phyloP scores from a whole-genome alignment of 1,140 invertebrate genomes.

The Amphibalanus amphitrite region DNA sequence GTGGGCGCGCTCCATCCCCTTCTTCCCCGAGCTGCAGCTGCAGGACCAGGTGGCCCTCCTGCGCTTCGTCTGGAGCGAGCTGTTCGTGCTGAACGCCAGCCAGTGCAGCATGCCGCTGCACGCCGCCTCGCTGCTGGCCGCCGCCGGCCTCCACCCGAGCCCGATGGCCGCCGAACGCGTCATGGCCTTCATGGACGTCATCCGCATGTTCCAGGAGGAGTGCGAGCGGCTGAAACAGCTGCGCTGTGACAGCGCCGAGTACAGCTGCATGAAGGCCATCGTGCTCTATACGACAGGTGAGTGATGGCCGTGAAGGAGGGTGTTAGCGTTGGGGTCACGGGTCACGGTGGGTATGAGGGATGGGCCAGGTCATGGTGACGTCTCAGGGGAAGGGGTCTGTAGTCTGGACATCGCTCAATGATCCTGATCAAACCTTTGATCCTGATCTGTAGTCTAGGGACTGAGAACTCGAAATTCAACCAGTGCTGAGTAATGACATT shows the following conservation, averaged over 20 bases:
- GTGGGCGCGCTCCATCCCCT: constrained; percentile 94
- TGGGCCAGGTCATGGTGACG: too few relatives aligned
- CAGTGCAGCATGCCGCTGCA: constrained; percentile 96
- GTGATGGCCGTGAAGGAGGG: constrained; percentile 23
- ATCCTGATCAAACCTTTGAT: too few relatives aligned
- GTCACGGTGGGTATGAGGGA: too few relatives aligned
- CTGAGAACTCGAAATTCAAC: too few relatives aligned
- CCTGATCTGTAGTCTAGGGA: too few relatives aligned
- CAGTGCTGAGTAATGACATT: too few relatives aligned
- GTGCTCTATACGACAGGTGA: constrained; percentile 98
- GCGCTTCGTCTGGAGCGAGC: constrained; percentile 87
- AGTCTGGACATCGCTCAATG: too few relatives aligned
- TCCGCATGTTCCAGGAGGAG: constrained; percentile 91
- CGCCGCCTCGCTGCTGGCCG: constrained; percentile 81
- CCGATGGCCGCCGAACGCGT: constrained; percentile 94
- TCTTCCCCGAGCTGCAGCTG: constrained; percentile 76
- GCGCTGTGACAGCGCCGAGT: constrained; percentile 94
- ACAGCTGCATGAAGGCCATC: constrained; percentile 96
- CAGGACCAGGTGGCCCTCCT: constrained; percentile 79
- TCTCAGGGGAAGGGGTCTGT: too few relatives aligned
- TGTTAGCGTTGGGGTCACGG: too few relatives aligned
- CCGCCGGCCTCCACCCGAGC: constrained; percentile 80
- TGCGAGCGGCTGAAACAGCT: constrained; percentile 95
- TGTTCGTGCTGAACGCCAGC: constrained; percentile 93
- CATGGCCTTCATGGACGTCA: constrained; percentile 97